These are phyloP conservation scores for Stegophylla sp. DNA, from an alignment of 2,888 invertebrate genomes.

Conservation along the genomic window DNA sequence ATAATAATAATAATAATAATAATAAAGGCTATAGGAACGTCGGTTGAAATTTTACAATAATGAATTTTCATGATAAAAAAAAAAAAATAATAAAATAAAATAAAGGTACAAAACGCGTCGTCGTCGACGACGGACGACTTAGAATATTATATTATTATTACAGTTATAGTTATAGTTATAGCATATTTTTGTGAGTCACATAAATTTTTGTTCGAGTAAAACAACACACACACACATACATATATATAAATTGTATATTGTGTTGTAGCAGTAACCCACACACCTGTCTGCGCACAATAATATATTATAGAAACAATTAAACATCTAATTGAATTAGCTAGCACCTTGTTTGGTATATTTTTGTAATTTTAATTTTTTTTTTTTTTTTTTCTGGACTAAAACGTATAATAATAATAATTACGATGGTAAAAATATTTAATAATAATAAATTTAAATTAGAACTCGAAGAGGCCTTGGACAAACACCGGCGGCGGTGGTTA, in stretches of 20 bases:
- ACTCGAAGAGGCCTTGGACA: background rate
- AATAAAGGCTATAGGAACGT: constrained; percentile 14
- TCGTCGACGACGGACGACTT: background rate
- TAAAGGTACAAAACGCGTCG: background rate
- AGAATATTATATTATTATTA: background rate
- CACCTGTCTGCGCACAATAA: background rate
- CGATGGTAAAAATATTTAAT: no score
- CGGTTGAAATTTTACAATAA: constrained; percentile 25
- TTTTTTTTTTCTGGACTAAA: background rate
- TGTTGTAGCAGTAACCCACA: background rate
- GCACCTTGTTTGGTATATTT: constrained; percentile 27
- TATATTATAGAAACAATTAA: constrained; percentile 24
- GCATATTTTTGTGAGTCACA: background rate
- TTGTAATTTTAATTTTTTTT: no score
- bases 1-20: background rate
- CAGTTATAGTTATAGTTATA: background rate
- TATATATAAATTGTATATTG: constrained; percentile 2
- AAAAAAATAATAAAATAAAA: background rate
- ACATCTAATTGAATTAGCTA: constrained; percentile 14
- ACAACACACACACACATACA: background rate
- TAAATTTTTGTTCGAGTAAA: constrained; percentile 19
- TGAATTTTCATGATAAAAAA: constrained; percentile 1
- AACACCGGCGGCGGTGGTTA: no score
- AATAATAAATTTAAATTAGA: no score
- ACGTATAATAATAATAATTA: background rate